Evolutionary conservation across 2,888 invertebrate species (phyloP).

Genomic region (Cheilosia vulpina): DNA sequence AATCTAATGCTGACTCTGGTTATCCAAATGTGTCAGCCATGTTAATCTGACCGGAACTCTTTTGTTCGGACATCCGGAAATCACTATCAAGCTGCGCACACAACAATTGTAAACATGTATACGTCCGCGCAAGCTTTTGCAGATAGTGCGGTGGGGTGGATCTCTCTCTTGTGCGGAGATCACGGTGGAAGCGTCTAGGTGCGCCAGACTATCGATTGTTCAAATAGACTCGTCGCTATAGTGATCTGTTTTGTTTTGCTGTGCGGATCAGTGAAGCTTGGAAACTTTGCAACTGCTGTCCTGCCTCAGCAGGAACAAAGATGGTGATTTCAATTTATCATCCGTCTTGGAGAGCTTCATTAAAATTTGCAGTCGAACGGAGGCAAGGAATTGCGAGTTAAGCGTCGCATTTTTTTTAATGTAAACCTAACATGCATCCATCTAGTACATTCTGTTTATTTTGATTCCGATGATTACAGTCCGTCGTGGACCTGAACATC

Average conservation of each 20-base stretch:
- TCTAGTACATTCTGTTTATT: too few relatives aligned
- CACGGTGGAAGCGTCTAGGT: constrained; percentile 49
- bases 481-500: too few relatives aligned
- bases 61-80: constrained; percentile 78
- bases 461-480: too few relatives aligned
- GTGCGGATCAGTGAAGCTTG: constrained; percentile 58
- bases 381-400: too few relatives aligned
- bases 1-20: constrained; percentile 57
- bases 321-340: not conserved
- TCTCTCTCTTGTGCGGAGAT: constrained; percentile 28
- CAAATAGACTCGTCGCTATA: constrained; percentile 23
- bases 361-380: too few relatives aligned
- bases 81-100: constrained; percentile 66
- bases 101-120: constrained; percentile 39
- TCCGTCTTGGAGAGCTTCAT: not conserved
- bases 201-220: constrained; percentile 51
- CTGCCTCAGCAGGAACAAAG: constrained; percentile 9
- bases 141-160: constrained; percentile 14
- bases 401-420: too few relatives aligned
- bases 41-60: constrained; percentile 79
- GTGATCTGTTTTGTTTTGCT: constrained; percentile 22
- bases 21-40: constrained; percentile 75
- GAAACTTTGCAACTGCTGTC: constrained; percentile 38
- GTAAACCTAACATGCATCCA: too few relatives aligned
- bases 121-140: constrained; percentile 24